Percentiles rank a stretch among this genome's conserved stretches.
Evolutionary conservation across 2,113 vertebrate species (phyloP).

Genomic region (Echinops telfairi): DNA sequence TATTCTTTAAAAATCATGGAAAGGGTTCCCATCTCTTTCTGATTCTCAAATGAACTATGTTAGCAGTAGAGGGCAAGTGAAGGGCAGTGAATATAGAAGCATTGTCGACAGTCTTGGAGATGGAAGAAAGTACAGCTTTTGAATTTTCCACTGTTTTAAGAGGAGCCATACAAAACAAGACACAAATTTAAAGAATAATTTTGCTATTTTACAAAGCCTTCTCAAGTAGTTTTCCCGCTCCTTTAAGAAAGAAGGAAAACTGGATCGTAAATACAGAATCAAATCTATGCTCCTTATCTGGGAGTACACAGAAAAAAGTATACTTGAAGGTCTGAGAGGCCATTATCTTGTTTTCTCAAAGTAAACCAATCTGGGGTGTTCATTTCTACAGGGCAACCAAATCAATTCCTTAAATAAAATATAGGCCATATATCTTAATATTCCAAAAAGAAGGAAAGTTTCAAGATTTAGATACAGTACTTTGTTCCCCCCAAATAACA

Average conservation of each 20-base stretch:
- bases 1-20: slow-evolving; percentile 45
- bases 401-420: background rate
- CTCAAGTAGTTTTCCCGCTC: background rate
- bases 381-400: background rate
- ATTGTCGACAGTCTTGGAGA: background rate
- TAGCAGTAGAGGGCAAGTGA: slow-evolving; percentile 62
- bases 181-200: slow-evolving; percentile 23
- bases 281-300: background rate
- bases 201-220: background rate
- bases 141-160: background rate
- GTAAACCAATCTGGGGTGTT: background rate
- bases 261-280: background rate
- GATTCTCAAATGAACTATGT: slow-evolving; percentile 31
- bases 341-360: background rate
- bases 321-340: background rate
- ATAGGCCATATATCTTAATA: background rate
- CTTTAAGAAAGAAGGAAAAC: background rate
- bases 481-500: background rate
- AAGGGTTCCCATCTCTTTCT: slow-evolving; percentile 6
- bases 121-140: background rate
- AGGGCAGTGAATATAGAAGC: slow-evolving; percentile 39
- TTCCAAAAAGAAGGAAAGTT: background rate
- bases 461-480: background rate
- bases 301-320: background rate
- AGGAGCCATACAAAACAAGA: background rate